Percentiles rank a stretch among this genome's conserved stretches.
phyloP scores from a whole-genome alignment of 1,140 invertebrate genomes.

The Phortica variegata region DNA sequence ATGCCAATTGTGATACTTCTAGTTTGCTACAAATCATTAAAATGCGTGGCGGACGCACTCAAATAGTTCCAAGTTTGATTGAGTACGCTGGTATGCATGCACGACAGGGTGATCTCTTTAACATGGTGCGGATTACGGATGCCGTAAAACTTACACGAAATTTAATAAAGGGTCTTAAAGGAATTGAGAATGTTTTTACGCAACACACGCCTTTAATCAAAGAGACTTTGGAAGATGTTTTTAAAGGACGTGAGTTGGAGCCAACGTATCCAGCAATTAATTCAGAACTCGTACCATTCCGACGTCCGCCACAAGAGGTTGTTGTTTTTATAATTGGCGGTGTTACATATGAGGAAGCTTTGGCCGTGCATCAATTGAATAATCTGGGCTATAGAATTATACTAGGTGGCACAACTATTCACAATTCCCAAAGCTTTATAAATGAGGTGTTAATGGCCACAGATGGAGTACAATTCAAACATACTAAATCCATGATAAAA shows the following conservation, averaged over 20 bases:
- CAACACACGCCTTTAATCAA: constrained; percentile 88
- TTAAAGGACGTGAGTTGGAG: constrained; percentile 83
- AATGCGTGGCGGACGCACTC: constrained; percentile 63
- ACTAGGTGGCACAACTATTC: constrained; percentile 87
- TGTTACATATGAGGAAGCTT: constrained; percentile 94
- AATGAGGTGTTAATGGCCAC: constrained; percentile 67
- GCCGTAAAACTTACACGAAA: constrained; percentile 90
- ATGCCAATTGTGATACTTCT: constrained; percentile 81
- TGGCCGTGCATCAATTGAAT: constrained; percentile 84
- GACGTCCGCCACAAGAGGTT: constrained; percentile 77
- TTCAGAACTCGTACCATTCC: constrained; percentile 60
- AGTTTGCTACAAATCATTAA: constrained; percentile 73
- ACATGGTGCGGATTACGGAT: constrained; percentile 67
- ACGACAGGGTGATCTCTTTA: constrained; percentile 80
- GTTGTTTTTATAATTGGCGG: constrained; percentile 96
- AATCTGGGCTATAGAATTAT: constrained; percentile 77
- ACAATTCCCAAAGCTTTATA: constrained; percentile 82
- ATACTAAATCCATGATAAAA: constrained; percentile 56
- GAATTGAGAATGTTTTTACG: constrained; percentile 97
- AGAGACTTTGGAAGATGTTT: constrained; percentile 83
- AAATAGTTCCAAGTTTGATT: constrained; percentile 71
- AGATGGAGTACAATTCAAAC: constrained; percentile 60
- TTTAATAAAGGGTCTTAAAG: constrained; percentile 83
- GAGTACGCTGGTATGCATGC: constrained; percentile 80
- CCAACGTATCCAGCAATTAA: constrained; percentile 80